Conservation (phyloP, 1,140 invertebrate genomes). For the Drosophila azteca region DNA sequence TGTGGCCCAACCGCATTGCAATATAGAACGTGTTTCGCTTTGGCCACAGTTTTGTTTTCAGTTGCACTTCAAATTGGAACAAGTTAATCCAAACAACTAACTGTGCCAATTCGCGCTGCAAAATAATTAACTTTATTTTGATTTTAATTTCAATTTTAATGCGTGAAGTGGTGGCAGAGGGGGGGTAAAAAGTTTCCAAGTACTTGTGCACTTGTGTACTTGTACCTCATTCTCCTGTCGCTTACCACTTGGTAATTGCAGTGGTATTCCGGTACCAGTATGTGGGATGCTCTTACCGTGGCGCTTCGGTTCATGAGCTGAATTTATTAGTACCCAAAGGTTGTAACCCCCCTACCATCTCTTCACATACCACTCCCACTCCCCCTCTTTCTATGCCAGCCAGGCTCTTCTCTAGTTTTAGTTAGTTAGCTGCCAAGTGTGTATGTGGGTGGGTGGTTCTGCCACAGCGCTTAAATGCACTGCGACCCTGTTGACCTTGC, state of each 20-base stretch:
- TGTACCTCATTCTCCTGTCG: slow-evolving; percentile 1
- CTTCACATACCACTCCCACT: neutral
- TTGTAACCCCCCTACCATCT: slow-evolving; percentile 2
- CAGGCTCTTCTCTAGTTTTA: slow-evolving; percentile 23
- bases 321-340: slow-evolving; percentile 57
- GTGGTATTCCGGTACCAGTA: slow-evolving; percentile 15
- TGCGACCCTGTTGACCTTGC: slow-evolving; percentile 68
- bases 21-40: slow-evolving; percentile 34
- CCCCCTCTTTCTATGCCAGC: neutral
- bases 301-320: slow-evolving; percentile 54
- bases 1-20: slow-evolving; percentile 46
- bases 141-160: slow-evolving; percentile 48
- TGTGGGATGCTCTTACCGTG: slow-evolving; percentile 15
- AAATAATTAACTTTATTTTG: slow-evolving; percentile 37
- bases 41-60: slow-evolving; percentile 22
- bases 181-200: slow-evolving; percentile 1
- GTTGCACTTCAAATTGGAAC: slow-evolving; percentile 15
- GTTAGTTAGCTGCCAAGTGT: slow-evolving; percentile 44
- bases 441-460: neutral
- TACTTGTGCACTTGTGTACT: neutral
- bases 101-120: slow-evolving; percentile 28
- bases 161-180: neutral
- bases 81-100: slow-evolving; percentile 34
- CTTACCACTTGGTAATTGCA: slow-evolving; percentile 56
- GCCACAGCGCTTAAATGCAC: slow-evolving; percentile 60